phyloP scores from a whole-genome alignment of 2,797 vertebrate species.

The Sebastes iracundus region DNA sequence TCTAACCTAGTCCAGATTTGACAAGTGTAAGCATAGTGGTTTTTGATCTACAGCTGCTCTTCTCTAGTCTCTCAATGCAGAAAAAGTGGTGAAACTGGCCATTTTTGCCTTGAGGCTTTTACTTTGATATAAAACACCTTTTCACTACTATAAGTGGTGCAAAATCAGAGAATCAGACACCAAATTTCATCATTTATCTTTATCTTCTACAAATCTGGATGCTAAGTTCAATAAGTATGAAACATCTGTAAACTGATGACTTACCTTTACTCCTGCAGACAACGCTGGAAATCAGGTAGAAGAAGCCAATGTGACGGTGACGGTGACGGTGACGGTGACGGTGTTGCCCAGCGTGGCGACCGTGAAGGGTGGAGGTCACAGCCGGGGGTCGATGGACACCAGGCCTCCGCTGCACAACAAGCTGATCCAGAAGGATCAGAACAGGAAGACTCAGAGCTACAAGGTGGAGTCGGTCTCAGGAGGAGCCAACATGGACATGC shows the following conservation, averaged over 20 bases:
- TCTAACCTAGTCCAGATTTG: not conserved
- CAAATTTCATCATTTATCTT: not conserved
- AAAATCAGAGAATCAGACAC: not conserved
- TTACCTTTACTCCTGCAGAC: slow-evolving; percentile 70
- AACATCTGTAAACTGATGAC: not conserved
- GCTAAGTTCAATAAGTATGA: not conserved
- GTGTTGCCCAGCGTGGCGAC: slow-evolving; percentile 25
- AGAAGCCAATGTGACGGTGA: slow-evolving; percentile 75
- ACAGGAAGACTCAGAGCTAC: slow-evolving; percentile 89
- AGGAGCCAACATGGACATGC: slow-evolving; percentile 84
- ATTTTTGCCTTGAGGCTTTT: no score
- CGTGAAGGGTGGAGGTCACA: slow-evolving; percentile 54
- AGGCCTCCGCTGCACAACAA: slow-evolving; percentile 82
- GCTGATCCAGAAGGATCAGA: slow-evolving; percentile 87
- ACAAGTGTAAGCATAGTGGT: not conserved
- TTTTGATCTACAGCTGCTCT: not conserved
- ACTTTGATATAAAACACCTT: not conserved
- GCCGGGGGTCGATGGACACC: slow-evolving; percentile 62
- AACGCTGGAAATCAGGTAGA: slow-evolving; percentile 84
- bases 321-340: slow-evolving; percentile 1
- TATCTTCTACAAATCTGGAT: not conserved
- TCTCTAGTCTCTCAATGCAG: not conserved
- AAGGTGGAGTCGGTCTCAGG: slow-evolving; percentile 88
- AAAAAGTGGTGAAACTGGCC: not conserved
- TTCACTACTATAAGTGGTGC: not conserved